These are phyloP conservation scores for Ectobius pallidus DNA, from an alignment of 2,888 invertebrate species.

Conservation along the genomic window DNA sequence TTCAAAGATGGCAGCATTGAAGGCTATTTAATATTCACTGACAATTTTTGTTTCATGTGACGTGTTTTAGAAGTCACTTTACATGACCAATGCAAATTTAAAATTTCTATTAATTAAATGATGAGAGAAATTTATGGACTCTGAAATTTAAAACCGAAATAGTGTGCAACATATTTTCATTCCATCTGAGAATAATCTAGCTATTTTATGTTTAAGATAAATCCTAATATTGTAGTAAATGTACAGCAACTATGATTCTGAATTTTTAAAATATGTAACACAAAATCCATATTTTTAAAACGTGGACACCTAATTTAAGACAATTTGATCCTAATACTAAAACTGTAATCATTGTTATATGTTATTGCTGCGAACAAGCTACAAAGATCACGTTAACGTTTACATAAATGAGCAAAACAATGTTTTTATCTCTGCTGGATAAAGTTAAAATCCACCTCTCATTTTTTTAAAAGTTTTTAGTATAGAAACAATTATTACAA, in stretches of 20 bases:
- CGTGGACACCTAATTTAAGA: conserved; percentile 39
- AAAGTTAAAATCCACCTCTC: conserved; percentile 22
- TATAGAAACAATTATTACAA: conserved; percentile 22
- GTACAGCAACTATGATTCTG: conserved; percentile 31
- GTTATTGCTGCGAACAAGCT: conserved; percentile 45
- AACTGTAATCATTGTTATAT: conserved; percentile 44
- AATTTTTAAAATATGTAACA: conserved; percentile 37
- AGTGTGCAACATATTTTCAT: no score
- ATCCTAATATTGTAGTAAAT: conserved; percentile 16
- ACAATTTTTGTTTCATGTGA: no score
- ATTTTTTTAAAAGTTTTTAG: conserved; percentile 16
- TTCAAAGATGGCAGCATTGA: conserved; percentile 24
- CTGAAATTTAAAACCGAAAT: conserved; percentile 4
- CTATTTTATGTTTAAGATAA: conserved; percentile 17
- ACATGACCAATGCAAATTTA: no score
- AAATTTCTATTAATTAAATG: no score
- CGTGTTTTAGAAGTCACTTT: no score
- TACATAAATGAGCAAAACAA: conserved; percentile 44
- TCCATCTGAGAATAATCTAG: conserved; percentile 29
- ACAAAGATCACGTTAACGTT: conserved; percentile 42
- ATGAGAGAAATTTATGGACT: no score
- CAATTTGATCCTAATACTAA: conserved; percentile 41
- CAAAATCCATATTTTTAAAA: conserved; percentile 38
- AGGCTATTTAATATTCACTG: no score
- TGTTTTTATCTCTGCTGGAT: conserved; percentile 35